Base-by-base conservation (phyloP, 2,888 invertebrate genomes). In the Physocephala rufipes region DNA sequence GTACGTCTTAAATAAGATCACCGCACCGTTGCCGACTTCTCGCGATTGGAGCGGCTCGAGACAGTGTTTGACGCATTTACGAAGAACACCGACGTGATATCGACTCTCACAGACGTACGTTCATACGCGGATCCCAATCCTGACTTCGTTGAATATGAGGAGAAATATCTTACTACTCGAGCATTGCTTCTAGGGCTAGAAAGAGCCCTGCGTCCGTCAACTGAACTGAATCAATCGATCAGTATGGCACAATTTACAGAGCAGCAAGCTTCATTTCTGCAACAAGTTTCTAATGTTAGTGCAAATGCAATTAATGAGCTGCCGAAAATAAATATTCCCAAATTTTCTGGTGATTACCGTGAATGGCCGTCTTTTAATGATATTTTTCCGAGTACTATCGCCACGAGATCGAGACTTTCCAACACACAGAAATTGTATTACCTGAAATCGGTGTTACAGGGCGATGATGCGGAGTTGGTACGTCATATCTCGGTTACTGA, bases 341-440 rank as follows among this genome's bases (percentile, higher is more conserved):
- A n/a, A n/a, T n/a, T n/a, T n/a, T n/a, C n/a, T n/a, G n/a, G n/a
- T n/a, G n/a, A n/a, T 16, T 12, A 47, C 12, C 16, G 51, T 51
- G 51, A 51, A n/a, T 51, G 51, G 51, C 51, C 51, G 51, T 51
- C 51, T 16, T 51, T 51, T 51, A 51, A 21, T 51, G 51, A 51
- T 21, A 51, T 51, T 51, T 51, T 51, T 21, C 19, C 51, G 2
- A 51, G 51, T 51, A 51, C n/a, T 51, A 21, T 51, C 51, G 51
- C 51, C 13, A 51, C 51, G n/a, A 16, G 51, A 51, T 51, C 16
- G n/a, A 51, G 51, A 51, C 51, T 1, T n/a, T 51, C 51, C n/a
- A 51, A 51, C 51, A 51, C 51, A 16, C 2, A 51, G 19, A 51
- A 51, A 51, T 51, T n/a, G n/a, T n/a, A n/a, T n/a, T n/a, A n/a